Conservation (phyloP, 2,888 invertebrate species). For the Ennomos erosarius region DNA sequence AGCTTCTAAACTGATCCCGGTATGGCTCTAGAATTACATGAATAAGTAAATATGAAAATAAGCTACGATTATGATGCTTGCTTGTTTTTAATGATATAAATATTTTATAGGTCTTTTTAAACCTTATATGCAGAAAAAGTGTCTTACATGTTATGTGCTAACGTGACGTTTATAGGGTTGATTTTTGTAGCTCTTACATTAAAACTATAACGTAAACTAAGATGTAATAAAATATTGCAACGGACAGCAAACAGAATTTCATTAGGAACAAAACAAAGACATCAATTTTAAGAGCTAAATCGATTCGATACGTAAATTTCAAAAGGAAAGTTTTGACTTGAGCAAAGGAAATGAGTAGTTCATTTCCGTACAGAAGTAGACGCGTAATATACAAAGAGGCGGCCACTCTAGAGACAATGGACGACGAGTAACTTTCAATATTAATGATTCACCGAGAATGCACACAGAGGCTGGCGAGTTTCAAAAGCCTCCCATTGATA, state of each 20-base stretch:
- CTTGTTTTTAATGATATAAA: too few relatives aligned
- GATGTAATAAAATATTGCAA: neutral
- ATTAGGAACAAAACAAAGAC: constrained; percentile 14
- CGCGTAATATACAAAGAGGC: constrained; percentile 76
- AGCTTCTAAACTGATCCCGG: neutral
- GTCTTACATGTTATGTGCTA: too few relatives aligned
- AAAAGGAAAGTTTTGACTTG: constrained; percentile 66
- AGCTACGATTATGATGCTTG: too few relatives aligned
- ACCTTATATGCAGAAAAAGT: too few relatives aligned
- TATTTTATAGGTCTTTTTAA: too few relatives aligned
- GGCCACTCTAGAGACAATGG: constrained; percentile 78
- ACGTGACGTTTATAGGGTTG: too few relatives aligned
- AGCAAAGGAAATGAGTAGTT: constrained; percentile 78
- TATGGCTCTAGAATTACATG: too few relatives aligned
- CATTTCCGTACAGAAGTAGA: constrained; percentile 65
- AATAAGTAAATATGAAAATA: too few relatives aligned
- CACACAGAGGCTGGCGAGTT: constrained; percentile 74
- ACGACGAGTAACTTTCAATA: constrained; percentile 78
- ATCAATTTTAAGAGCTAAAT: constrained; percentile 25
- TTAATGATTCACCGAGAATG: constrained; percentile 82
- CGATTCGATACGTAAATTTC: constrained; percentile 60
- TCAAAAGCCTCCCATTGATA: constrained; percentile 81
- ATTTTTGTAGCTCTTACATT: too few relatives aligned
- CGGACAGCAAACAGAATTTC: constrained; percentile 13
- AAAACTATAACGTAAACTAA: neutral